These are phyloP conservation scores for Eudyptes chrysolophus DNA, from an alignment of 2,113 vertebrate species.

Conservation along the genomic window DNA sequence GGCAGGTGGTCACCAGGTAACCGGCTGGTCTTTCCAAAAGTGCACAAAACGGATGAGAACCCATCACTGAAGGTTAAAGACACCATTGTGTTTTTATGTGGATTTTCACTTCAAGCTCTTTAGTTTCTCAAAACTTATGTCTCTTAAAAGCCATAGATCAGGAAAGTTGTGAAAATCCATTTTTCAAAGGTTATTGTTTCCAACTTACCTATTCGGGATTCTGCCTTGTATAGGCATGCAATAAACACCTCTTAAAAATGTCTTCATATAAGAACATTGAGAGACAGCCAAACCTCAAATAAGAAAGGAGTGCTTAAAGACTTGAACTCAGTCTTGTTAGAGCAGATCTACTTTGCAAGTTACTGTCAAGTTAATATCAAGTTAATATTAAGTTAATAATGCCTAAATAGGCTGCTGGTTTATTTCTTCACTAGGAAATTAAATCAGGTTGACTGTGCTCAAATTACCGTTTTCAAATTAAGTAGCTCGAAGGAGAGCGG, in stretches of 20 bases:
- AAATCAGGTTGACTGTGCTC: not conserved
- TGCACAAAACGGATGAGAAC: not conserved
- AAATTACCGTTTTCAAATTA: not conserved
- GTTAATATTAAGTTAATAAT: not conserved
- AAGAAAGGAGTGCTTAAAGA: not conserved
- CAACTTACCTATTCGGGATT: not conserved
- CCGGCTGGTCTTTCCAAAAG: constrained; percentile 30
- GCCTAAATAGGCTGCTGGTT: not conserved
- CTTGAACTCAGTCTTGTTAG: not conserved
- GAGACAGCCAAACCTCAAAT: not conserved
- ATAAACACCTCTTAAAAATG: not conserved
- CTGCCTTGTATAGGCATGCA: not conserved
- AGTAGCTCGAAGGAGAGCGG: not conserved
- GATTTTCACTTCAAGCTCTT: not conserved
- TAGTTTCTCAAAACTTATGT: not conserved
- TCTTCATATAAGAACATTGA: not conserved
- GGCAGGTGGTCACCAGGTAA: constrained; percentile 50
- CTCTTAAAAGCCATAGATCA: not conserved
- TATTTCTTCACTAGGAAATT: not conserved
- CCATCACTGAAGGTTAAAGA: not conserved
- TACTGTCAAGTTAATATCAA: not conserved
- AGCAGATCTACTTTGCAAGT: not conserved
- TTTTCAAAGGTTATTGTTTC: not conserved
- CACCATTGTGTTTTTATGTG: not conserved
- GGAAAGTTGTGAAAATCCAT: not conserved